Base-by-base conservation (phyloP, 2,797 vertebrate species). In the Zalophus californianus region DNA sequence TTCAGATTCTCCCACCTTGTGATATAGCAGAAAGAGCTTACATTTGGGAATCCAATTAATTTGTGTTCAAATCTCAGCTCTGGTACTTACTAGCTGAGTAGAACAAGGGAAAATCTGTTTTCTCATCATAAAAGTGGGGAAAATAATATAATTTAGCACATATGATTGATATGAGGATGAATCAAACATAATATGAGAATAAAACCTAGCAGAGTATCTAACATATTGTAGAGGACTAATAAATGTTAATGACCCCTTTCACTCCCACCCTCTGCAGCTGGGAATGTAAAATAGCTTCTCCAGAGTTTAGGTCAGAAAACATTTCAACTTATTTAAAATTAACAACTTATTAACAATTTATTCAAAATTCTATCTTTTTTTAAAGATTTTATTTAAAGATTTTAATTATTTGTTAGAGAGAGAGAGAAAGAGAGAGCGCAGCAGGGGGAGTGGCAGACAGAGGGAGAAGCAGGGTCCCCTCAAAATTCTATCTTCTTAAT, bases 101-200 rank as follows among this genome's bases (percentile, higher is more conserved):
- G 70, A 89, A 1, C 58, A 79, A 72, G 20, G n/a, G 3, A 78
- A 95, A 86, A 62, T n/a, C 14, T 88, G 15, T 89, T 96, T 96
- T 88, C 27, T 64, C 35, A 62, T 38, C 32, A 82, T 20, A 50
- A 85, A 92, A 89, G 1, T 80, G 32, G 10, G 62, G 13, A 50
- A 68, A 80, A 85, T 56, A 79, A 35, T 75, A 94, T 79, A 14
- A 84, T 20, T 87, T 90, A 92, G 16, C 25, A 78, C 27, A 27
- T 58, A 86, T 91, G 35, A 75, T 73, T 94, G 16, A 35, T 86
- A 68, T 88, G 38, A 96, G 50, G 78, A 54, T 90, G 58, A 97
- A 77, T 90, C 38, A 58, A 94, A 73, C 38, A 96, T 44, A 90
- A 80, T n/a, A 62, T 94, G 32, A 96, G 35, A 96, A 79, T 73